phyloP scores from a whole-genome alignment of 37 sponge, comb jelly and placozoan species.

The Halisarca cf. caerulea region DNA sequence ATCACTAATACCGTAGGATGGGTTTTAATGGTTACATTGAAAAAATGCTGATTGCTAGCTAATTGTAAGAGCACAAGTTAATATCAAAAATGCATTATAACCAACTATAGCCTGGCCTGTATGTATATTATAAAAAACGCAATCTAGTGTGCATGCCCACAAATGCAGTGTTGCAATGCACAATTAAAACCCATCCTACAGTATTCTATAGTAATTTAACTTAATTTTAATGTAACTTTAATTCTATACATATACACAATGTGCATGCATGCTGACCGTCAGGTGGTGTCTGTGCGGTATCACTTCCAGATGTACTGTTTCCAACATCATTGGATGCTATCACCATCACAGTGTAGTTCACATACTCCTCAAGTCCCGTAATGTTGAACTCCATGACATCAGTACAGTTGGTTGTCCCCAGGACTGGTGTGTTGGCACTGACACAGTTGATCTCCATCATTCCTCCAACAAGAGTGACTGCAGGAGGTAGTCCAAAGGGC shows the following conservation, averaged over 20 bases:
- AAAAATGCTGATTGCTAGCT: no score
- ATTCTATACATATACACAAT: no score
- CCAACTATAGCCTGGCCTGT: no score
- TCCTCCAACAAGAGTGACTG: constrained; percentile 7
- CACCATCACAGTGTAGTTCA: constrained; percentile 1
- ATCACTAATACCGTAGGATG: no score
- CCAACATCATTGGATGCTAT: constrained; percentile 4
- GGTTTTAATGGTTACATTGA: no score
- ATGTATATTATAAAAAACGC: no score
- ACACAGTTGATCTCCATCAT: neutral
- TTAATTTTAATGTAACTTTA: no score
- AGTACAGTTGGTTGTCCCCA: neutral
- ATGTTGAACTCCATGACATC: neutral
- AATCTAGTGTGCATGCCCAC: no score
- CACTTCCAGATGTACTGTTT: neutral
- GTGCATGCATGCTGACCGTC: neutral
- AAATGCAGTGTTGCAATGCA: no score
- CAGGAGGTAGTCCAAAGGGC: neutral
- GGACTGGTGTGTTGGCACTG: neutral
- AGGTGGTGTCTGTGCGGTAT: neutral
- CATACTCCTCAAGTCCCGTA: constrained; percentile 18
- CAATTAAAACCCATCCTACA: neutral
- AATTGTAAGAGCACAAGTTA: no score
- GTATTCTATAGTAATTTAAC: neutral
- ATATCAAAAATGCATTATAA: no score